phyloP scores from a whole-genome alignment of 2,113 vertebrate species.

The Cyphomyrus plagiostoma region DNA sequence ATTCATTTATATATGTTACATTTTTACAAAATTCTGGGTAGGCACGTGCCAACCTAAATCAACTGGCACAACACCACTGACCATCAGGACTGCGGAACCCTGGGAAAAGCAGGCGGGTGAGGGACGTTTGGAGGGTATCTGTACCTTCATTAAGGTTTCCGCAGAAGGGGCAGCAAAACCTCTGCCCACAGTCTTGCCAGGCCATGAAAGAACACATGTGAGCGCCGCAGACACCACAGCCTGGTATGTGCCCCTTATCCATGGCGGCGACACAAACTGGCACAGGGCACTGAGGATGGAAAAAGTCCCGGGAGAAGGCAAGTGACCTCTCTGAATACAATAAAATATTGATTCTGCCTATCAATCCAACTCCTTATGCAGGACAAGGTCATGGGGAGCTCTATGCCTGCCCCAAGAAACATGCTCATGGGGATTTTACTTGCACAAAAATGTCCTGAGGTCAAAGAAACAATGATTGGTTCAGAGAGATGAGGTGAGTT shows the following conservation, averaged over 20 bases:
- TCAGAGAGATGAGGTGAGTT: too few species aligned
- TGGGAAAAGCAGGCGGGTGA: background rate
- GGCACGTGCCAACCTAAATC: background rate
- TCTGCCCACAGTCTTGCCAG: slow-evolving; percentile 70
- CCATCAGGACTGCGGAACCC: background rate
- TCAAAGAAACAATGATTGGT: too few species aligned
- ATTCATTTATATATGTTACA: background rate
- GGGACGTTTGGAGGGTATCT: background rate
- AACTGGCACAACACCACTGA: background rate
- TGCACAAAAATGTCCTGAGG: too few species aligned
- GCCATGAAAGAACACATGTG: slow-evolving; percentile 62
- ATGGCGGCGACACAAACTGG: slow-evolving; percentile 34
- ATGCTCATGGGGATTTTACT: too few species aligned
- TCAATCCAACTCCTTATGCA: background rate
- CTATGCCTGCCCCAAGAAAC: too few species aligned
- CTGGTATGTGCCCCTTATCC: slow-evolving; percentile 42
- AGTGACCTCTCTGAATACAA: background rate
- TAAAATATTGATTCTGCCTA: background rate
- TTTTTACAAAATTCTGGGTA: background rate
- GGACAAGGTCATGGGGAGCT: background rate
- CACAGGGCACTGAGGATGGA: slow-evolving; percentile 33
- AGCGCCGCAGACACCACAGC: slow-evolving; percentile 57
- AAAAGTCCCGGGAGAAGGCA: background rate
- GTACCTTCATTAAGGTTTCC: slow-evolving; percentile 58
- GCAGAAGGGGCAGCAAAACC: slow-evolving; percentile 68